A percentile compares a stretch with the other conserved stretches of the same genome.
phyloP scores from a whole-genome alignment of 2,888 invertebrate species.

The Acanthosoma haemorrhoidale region DNA sequence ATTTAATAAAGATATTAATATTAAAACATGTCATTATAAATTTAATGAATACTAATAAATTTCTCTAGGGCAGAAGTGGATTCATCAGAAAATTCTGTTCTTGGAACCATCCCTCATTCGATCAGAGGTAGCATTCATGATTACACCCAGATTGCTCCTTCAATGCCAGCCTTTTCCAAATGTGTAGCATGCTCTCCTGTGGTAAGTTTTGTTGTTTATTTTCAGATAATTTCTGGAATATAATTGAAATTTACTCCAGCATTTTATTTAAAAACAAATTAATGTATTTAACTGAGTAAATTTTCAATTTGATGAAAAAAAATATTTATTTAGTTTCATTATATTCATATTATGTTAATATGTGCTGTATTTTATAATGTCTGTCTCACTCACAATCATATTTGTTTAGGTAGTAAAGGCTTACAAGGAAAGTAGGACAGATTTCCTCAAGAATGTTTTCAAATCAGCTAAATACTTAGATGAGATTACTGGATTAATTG shows the following conservation, averaged over 20 bases:
- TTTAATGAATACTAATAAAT: too few species aligned
- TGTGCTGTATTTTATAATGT: too few species aligned
- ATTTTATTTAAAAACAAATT: too few species aligned
- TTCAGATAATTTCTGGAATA: too few species aligned
- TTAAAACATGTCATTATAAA: too few species aligned
- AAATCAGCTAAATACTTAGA: conserved; percentile 77
- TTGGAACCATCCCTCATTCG: conserved; percentile 87
- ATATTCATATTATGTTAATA: too few species aligned
- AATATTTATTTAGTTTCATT: too few species aligned
- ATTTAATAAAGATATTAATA: too few species aligned
- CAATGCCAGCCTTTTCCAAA: conserved; percentile 76
- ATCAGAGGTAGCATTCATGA: conserved; percentile 85
- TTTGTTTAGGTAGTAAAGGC: conserved; percentile 51
- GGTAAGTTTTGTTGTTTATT: conserved; percentile 32
- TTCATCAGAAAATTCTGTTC: conserved; percentile 47
- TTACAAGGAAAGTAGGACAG: conserved; percentile 55
- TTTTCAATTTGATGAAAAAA: too few species aligned
- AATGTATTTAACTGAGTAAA: too few species aligned
- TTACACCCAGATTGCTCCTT: conserved; percentile 75
- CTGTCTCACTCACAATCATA: too few species aligned
- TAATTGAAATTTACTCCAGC: too few species aligned
- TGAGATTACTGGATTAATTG: conserved; percentile 73
- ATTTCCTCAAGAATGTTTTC: conserved; percentile 73
- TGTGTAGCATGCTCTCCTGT: conserved; percentile 84
- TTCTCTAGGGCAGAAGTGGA: neutral